A percentile compares a stretch with the other conserved stretches of the same genome.
Conservation (phyloP, 2,797 vertebrate species). For the Acipenser ruthenus region DNA sequence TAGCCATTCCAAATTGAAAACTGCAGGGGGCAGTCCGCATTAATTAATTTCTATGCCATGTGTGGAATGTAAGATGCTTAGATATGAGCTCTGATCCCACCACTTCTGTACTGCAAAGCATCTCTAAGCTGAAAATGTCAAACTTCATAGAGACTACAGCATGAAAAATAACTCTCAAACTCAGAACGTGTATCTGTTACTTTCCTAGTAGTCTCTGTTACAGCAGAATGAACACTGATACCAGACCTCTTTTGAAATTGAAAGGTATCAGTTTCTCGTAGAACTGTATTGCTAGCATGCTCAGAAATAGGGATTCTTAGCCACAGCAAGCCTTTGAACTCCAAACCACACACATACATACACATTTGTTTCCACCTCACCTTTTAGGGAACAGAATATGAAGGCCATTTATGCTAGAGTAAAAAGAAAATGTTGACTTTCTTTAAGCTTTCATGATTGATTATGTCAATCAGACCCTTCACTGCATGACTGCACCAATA, state of each 20-base stretch:
- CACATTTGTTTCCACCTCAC: constrained; percentile 41
- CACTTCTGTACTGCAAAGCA: too few species aligned
- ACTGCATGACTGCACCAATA: too few species aligned
- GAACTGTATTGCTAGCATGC: background rate
- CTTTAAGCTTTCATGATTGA: background rate
- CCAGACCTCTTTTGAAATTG: background rate
- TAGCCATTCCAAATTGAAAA: background rate
- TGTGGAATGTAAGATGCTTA: background rate
- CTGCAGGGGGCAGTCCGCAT: background rate
- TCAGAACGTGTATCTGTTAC: too few species aligned
- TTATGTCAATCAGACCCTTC: too few species aligned
- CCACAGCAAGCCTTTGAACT: constrained; percentile 15
- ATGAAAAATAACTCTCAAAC: too few species aligned
- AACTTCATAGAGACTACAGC: too few species aligned
- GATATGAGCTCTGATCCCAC: too few species aligned
- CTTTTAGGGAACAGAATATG: constrained; percentile 63
- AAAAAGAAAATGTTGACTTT: constrained; percentile 31
- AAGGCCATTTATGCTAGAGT: constrained; percentile 62
- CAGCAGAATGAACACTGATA: background rate
- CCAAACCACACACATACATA: constrained; percentile 19
- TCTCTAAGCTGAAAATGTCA: too few species aligned
- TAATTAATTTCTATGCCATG: background rate
- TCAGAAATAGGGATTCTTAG: constrained; percentile 4
- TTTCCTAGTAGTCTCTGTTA: background rate
- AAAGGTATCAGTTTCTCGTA: background rate